Percentiles rank a stretch among this genome's conserved stretches.
Evolutionary conservation across 2,888 invertebrate genomes (phyloP).

Genomic region (Mechanitis mazaeus): DNA sequence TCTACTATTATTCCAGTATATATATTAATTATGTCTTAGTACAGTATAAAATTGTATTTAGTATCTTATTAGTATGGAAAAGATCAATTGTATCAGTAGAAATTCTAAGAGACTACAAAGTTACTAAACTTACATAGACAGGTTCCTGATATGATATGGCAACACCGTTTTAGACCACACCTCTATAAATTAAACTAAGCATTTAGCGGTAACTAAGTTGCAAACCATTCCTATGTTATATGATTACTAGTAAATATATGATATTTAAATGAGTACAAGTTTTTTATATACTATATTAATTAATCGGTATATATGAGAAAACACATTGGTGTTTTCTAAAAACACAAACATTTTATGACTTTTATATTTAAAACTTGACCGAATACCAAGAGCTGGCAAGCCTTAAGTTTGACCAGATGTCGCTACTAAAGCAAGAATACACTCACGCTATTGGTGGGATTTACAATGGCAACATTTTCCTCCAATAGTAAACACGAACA

Average conservation of each 20-base stretch:
- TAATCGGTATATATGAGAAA: no score
- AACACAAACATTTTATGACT: no score
- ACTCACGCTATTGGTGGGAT: no score
- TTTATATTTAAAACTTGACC: no score
- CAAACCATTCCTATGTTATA: conserved; percentile 9
- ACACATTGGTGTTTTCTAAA: no score
- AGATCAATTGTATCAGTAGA: conserved; percentile 48
- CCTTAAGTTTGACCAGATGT: no score
- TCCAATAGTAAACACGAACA: no score
- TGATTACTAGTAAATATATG: neutral
- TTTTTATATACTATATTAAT: neutral
- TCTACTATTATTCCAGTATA: conserved; percentile 15
- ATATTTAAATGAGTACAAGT: neutral
- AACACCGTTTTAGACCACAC: conserved; percentile 30
- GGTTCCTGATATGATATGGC: conserved; percentile 39
- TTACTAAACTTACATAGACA: conserved; percentile 30
- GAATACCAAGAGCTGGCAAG: no score
- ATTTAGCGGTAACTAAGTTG: conserved; percentile 28
- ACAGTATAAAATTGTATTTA: conserved; percentile 32
- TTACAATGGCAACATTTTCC: no score
- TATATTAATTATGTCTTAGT: conserved; percentile 5
- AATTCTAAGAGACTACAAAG: conserved; percentile 60
- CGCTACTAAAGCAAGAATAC: no score
- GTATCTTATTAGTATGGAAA: conserved; percentile 36
- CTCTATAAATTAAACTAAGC: conserved; percentile 15